Evolutionary conservation across 2,888 invertebrate genomes (phyloP), one percentile per base, ranked within the genome.

Genomic region (Mayetiola destructor): DNA sequence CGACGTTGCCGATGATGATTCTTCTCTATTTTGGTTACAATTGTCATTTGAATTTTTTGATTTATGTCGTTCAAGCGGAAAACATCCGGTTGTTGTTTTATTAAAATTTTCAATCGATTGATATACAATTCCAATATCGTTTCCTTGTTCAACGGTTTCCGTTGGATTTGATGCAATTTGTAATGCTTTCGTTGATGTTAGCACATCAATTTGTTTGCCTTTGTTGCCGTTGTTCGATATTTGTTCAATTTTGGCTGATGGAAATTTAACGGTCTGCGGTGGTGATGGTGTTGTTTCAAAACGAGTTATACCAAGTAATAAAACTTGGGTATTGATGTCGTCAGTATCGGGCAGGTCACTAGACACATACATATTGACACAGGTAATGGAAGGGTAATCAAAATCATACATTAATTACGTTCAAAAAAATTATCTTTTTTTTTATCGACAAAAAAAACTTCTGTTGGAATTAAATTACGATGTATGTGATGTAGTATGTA

Each of bases 301-400:
- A 30, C 53, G 53, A 18, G 53, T 53, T 32, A 53, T 30, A 12
- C 53, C 53, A 18, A 53, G 53, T 18, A 53, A 30, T 30, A 53
- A 53, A 12, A 53, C 53, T 53, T 53, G 53, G 4, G 29, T 29
- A 32, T 53, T 53, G 29, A 30, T 53, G 32, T 53, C 53, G 29
- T 52, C 52, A 27, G n/a, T 29, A 32, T 56, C 56, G 27, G 56
- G 56, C 18, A 56, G 56, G n/a, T 56, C 56, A 56, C 56, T 56
- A 56, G 29, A 56, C 21, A 20, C 39, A 39, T 37, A 56, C 27
- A 48, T 32, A 32, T 6, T 9, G 12, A 48, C 18, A 48, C 48
- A 48, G 48, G 48, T 27, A 48, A 48, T 42, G 9, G 20, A 27
- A 27, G 23, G 48, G 48, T 48, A n/a, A n/a, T n/a, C n/a, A n/a